Evolutionary conservation across 1,140 invertebrate species (phyloP), one percentile per base, ranked within the genome.

Genomic region (Drosophila tristis): DNA sequence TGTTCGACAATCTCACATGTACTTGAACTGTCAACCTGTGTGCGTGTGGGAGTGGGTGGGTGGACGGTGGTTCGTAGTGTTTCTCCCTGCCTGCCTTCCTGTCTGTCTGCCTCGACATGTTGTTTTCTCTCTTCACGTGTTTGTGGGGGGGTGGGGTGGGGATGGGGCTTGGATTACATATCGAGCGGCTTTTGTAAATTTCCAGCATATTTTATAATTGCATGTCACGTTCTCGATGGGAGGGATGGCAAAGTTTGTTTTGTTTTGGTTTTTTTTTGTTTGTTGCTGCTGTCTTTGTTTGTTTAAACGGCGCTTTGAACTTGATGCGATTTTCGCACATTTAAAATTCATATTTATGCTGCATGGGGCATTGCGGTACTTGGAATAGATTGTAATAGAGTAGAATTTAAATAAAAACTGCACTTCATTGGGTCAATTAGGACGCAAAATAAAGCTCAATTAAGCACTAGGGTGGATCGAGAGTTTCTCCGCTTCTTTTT

Each of bases 1-100:
- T 81, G 77, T 84, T 84, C 73, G 80, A 84, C 80, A 78, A 63
- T 71, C 72, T 60, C 63, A 20, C 23, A 49, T 80, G 73, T 77
- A 74, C 80, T 85, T 85, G 80, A 84, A 79, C 81, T 64, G 76
- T 61, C 66, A 65, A 74, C 57, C 68, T 51, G 35, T 39, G 55
- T 48, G 39, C n/a, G 62, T 20, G 62, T 53, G 26, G 42, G 2
- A 11, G 8, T n/a, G 42, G 16, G 20, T 43, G 23, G 6, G 11
- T 55, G 20, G n/a, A n/a, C 39, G 48, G 15, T 48, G 29, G 9
- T 23, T 15, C 15, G 35, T 16, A 15, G 50, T 5, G n/a, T 51
- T 20, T 20, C 20, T 20, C 20, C 1, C 20, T 20, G 20, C 20
- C 20, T 20, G 0, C 20, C 20, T 20, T 29, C 15, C 11, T 8